Evolutionary conservation across 2,888 invertebrate species (phyloP), one percentile per base, ranked within the genome.

Genomic region (Hyalella azteca): DNA sequence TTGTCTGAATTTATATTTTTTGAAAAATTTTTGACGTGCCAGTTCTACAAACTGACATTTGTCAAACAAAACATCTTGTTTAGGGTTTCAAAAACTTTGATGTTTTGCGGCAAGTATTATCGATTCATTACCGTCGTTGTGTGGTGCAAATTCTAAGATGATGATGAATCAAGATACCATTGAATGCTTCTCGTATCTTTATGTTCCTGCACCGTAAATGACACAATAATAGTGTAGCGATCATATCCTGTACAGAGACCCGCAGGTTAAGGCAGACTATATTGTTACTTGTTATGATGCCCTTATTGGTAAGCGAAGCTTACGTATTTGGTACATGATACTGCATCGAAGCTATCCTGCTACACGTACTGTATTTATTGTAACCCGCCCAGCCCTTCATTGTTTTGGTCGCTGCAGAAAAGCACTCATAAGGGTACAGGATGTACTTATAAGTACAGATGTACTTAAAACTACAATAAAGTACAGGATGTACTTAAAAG

Each of bases 231-330:
- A 22, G 22, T 26, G 13, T 54, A 29, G 54, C 29, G 26, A 22
- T 22, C 54, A 54, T 54, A 54, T 26, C 54, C 29, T 54, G 54
- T 54, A 54, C 54, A 54, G 54, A 54, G 3, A 26, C 9, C 26
- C 9, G 54, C 26, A 9, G 22, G 54, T 11, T 26, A 54, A 54
- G 29, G 5, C 19, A 49, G 19, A 26, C 22, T 54, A 26, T 54
- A 54, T 54, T 54, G 54, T 54, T 54, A 54, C 26, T 26, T 54
- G 54, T 54, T 54, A 54, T 54, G 19, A 54, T 54, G 54, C 13
- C 54, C 26, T 2, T 54, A 54, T 54, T 54, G 54, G 29, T 54
- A 54, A 54, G 54, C 22, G 26, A 54, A 29, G 54, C 54, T 54
- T 54, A 54, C 54, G 13, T 22, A 29, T 22, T 54, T 45, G 22